Evolutionary conservation across 2,888 invertebrate species (phyloP).

Genomic region (Dinocampus coccinellae): DNA sequence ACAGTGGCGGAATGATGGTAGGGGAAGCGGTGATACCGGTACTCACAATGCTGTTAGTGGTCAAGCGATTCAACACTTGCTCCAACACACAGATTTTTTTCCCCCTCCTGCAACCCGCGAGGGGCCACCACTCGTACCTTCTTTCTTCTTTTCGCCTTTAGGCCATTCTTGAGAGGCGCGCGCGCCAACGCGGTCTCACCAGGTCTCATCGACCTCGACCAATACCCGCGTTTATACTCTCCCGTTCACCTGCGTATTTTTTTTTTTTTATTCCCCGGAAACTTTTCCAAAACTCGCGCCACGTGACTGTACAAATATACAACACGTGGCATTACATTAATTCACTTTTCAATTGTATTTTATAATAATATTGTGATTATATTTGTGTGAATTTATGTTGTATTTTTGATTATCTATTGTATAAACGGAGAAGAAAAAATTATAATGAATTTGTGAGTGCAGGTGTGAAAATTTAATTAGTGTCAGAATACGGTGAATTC

Average conservation of each 20-base stretch:
- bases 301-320: slow-evolving; percentile 44
- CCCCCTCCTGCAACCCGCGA: slow-evolving; percentile 62
- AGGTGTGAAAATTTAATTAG: background rate
- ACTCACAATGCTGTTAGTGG: slow-evolving; percentile 66
- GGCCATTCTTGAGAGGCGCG: slow-evolving; percentile 71
- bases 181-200: slow-evolving; percentile 64
- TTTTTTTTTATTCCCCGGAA: no score
- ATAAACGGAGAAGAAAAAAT: no score
- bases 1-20: slow-evolving; percentile 49
- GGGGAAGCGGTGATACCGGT: slow-evolving; percentile 70
- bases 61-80: slow-evolving; percentile 57
- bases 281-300: slow-evolving; percentile 52
- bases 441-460: no score
- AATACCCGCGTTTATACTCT: slow-evolving; percentile 51
- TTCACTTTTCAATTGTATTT: background rate
- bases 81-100: slow-evolving; percentile 46
- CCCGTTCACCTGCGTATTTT: slow-evolving; percentile 39
- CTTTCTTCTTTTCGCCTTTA: slow-evolving; percentile 72
- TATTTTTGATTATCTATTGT: no score
- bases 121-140: slow-evolving; percentile 63
- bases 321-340: background rate
- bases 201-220: slow-evolving; percentile 54
- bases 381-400: background rate
- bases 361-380: background rate
- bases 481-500: background rate